These are phyloP conservation scores for Patiria miniata DNA, from an alignment of 35 echinoderm and acorn worm species.

Conservation along the genomic window DNA sequence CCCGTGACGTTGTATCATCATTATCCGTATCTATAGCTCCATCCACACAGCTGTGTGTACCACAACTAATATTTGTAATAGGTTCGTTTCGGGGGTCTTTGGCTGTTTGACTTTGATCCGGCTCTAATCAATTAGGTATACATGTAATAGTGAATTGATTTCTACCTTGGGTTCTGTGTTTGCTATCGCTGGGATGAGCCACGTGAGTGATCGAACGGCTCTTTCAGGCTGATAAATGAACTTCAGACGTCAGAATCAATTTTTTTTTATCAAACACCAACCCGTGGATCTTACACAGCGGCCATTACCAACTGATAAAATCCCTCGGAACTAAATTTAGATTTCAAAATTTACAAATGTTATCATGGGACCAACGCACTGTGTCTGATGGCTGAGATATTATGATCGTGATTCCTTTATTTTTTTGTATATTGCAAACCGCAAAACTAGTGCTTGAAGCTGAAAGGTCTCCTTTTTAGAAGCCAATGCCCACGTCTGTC, in stretches of 20 bases:
- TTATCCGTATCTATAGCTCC: neutral
- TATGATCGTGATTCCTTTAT: too few relatives aligned
- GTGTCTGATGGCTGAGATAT: too few relatives aligned
- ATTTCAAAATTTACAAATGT: neutral
- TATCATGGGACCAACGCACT: too few relatives aligned
- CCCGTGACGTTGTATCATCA: neutral
- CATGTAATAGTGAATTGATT: conserved; percentile 21
- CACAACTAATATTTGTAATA: conserved; percentile 27
- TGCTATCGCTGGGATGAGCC: neutral
- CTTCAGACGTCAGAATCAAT: neutral
- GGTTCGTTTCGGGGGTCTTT: conserved; percentile 10
- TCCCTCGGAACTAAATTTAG: neutral
- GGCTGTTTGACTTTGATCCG: conserved; percentile 24
- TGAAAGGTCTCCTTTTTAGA: too few relatives aligned
- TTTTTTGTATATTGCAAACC: too few relatives aligned
- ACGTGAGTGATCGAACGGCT: neutral
- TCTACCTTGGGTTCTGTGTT: neutral
- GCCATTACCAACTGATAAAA: conserved; percentile 1
- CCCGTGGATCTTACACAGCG: neutral
- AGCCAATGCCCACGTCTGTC: too few relatives aligned
- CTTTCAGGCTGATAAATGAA: conserved; percentile 7
- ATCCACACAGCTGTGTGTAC: conserved; percentile 2
- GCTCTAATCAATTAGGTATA: conserved; percentile 28
- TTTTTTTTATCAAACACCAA: neutral
- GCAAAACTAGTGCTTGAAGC: too few relatives aligned